phyloP scores from a whole-genome alignment of 2,888 invertebrate species.

The Glyphotaelius pellucidus region DNA sequence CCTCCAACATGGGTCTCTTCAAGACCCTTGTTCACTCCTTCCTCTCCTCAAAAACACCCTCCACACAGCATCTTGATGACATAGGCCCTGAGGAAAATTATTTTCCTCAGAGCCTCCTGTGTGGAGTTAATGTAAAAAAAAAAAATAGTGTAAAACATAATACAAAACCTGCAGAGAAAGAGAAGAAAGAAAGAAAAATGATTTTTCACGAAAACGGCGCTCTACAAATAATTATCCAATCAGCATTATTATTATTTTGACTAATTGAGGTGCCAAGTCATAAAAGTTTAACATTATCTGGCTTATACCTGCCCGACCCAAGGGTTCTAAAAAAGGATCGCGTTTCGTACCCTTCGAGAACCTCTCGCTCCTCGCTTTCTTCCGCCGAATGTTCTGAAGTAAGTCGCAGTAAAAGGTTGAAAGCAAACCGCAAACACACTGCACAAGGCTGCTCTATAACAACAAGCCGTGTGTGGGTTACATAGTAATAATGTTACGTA shows the following conservation, averaged over 20 bases:
- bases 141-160: no score
- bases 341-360: background rate
- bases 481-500: background rate
- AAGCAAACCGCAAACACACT: background rate
- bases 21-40: no score
- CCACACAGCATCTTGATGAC: no score
- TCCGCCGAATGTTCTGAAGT: background rate
- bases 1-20: no score
- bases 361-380: background rate
- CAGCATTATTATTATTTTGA: background rate
- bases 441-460: background rate
- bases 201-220: no score
- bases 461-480: background rate
- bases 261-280: background rate
- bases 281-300: background rate
- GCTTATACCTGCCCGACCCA: background rate
- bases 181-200: no score
- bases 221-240: no score
- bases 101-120: no score
- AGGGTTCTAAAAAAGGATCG: slow-evolving; percentile 1
- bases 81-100: no score
- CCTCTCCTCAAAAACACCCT: no score
- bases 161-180: no score
- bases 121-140: no score
- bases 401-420: background rate